Evolutionary conservation across 2,888 invertebrate genomes (phyloP), one percentile per base, ranked within the genome.

Genomic region (Epirrhoe tristata): DNA sequence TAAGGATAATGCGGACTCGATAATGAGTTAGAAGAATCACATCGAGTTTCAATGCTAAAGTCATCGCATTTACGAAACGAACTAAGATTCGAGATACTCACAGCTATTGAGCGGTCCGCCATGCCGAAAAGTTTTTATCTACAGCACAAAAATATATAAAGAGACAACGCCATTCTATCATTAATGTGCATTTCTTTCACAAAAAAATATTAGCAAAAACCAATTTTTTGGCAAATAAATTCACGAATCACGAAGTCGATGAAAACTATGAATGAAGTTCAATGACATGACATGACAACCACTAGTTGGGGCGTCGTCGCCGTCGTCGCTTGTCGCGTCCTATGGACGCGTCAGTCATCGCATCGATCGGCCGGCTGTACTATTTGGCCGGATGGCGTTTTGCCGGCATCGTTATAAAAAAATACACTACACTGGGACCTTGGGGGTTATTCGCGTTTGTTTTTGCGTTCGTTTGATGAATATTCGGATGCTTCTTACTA

Each of bases 81-180:
- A 72, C 51, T 60, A 63, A 52, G 66, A 67, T 43, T 57, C 60
- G 64, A 56, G 58, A 66, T 71, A 85, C 90, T 86, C 81, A 91
- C 91, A 71, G 91, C 89, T 77, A 91, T 91, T 24, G 87, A 79
- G 76, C 91, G 86, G 65, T 91, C 91, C 62, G 86, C 78, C 90
- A 91, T 91, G 62, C 69, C 79, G 52, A 50, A 56, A 66, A 1
- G 14, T 14, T 51, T 10, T 50, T 0, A 16, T 14, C 51, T 58
- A 56, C 10, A 6, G 54, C 36, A 65, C 31, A 52, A 17, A 34
- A n/a, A n/a, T 4, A 14, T 6, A 7, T 48, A 6, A 0, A 43
- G 4, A 43, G 12, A 43, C 12, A 3, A 2, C 4, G 39, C 39
- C 2, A 1, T 10, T 2, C 12, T 43, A 36, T 7, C 10, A 43